Conservation (phyloP, 1,140 invertebrate genomes). For the Solen grandis region DNA sequence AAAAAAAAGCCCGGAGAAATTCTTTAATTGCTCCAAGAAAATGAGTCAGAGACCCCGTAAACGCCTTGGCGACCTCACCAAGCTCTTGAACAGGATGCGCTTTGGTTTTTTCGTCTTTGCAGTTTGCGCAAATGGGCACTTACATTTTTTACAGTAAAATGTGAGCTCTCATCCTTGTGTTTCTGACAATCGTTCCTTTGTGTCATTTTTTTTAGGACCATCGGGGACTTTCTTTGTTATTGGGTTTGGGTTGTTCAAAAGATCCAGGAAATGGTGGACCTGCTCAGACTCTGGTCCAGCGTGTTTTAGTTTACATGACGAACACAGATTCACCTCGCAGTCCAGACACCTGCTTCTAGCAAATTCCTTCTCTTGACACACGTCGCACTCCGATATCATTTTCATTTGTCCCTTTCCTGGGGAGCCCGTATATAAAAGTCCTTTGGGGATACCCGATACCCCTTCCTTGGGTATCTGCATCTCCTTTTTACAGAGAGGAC, state of each 20-base stretch:
- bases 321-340: slow-evolving; percentile 51
- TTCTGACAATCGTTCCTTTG: slow-evolving; percentile 59
- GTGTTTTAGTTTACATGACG: slow-evolving; percentile 32
- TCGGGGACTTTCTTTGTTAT: background rate
- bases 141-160: slow-evolving; percentile 63
- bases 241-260: slow-evolving; percentile 8
- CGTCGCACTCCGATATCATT: slow-evolving; percentile 36
- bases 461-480: slow-evolving; percentile 51
- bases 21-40: slow-evolving; percentile 66
- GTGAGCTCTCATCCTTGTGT: slow-evolving; percentile 57
- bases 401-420: slow-evolving; percentile 19
- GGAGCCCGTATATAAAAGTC: slow-evolving; percentile 42
- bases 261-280: slow-evolving; percentile 48
- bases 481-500: slow-evolving; percentile 50
- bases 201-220: slow-evolving; percentile 48
- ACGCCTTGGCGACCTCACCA: slow-evolving; percentile 57
- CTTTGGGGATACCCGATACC: background rate
- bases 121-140: slow-evolving; percentile 59
- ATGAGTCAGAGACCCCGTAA: slow-evolving; percentile 54
- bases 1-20: slow-evolving; percentile 63
- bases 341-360: slow-evolving; percentile 34
- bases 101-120: slow-evolving; percentile 63
- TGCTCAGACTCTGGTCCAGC: slow-evolving; percentile 33
- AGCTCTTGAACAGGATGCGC: slow-evolving; percentile 60
- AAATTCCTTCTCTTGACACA: slow-evolving; percentile 12